Percentiles rank a stretch among this genome's conserved stretches.
Conservation (phyloP, 2,797 vertebrate genomes). For the Propithecus perrieri region DNA sequence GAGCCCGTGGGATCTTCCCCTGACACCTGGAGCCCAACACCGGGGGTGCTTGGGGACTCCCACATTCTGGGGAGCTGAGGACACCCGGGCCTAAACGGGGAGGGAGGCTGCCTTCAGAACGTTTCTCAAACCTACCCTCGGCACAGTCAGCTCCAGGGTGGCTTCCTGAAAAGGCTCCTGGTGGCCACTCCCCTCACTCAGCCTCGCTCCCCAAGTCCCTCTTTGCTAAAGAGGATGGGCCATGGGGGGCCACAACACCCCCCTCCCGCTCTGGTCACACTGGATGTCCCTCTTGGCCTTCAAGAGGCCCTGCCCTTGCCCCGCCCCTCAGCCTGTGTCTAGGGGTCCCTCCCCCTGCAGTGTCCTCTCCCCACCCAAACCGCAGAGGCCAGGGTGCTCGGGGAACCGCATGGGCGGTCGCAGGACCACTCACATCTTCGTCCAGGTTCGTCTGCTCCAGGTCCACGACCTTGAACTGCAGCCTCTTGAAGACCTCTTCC, state of each 20-base stretch:
- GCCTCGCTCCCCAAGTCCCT: background rate
- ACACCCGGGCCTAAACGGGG: too few relatives aligned
- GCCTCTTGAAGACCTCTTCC: constrained; percentile 96
- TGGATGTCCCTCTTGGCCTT: background rate
- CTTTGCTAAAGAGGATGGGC: background rate
- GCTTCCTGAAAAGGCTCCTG: background rate
- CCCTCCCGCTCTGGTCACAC: background rate
- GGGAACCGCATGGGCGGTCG: fast-evolving
- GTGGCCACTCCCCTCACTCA: background rate
- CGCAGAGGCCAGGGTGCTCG: background rate
- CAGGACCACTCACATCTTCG: constrained; percentile 91
- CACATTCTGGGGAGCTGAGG: background rate
- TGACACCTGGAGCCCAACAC: background rate
- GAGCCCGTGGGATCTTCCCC: background rate
- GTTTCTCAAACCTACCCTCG: too few relatives aligned
- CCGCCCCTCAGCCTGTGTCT: background rate
- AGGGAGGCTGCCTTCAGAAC: background rate
- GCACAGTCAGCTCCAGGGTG: fast-evolving
- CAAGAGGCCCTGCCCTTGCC: background rate
- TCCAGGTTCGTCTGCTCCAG: constrained; percentile 96
- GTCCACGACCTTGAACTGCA: constrained; percentile 95
- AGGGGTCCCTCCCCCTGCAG: background rate
- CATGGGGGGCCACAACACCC: background rate
- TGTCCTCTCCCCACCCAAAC: background rate
- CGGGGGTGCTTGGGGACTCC: background rate